These are phyloP conservation scores for Megathymus violae DNA, from an alignment of 1,140 invertebrate genomes.

Conservation along the genomic window DNA sequence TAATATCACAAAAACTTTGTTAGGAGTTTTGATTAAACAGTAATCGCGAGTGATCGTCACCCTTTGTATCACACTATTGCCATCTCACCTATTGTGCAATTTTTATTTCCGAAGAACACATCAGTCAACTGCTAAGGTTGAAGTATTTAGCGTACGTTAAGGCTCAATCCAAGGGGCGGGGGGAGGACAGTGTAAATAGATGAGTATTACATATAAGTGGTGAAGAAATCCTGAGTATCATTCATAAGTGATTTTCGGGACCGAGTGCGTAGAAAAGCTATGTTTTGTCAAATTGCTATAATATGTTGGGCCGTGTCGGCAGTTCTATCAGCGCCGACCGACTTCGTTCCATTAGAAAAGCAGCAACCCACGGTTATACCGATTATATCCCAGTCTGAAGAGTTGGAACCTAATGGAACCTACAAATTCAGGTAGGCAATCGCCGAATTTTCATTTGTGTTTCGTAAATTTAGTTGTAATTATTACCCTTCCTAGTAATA, in stretches of 20 bases:
- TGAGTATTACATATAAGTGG: constrained; percentile 82
- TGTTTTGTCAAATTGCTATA: constrained; percentile 60
- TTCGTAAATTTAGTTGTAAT: too few species aligned
- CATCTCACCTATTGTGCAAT: constrained; percentile 79
- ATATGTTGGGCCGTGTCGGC: constrained; percentile 46
- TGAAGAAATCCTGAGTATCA: constrained; percentile 74
- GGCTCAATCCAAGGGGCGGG: constrained; percentile 70
- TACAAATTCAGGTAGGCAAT: constrained; percentile 82
- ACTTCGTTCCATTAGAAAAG: constrained; percentile 57
- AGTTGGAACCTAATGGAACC: constrained; percentile 83
- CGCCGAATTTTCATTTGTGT: too few species aligned
- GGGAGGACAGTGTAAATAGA: constrained; percentile 83
- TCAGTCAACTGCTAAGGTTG: constrained; percentile 79
- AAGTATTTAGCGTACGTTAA: constrained; percentile 80
- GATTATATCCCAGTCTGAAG: constrained; percentile 80
- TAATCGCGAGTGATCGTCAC: constrained; percentile 65
- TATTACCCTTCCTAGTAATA: too few species aligned
- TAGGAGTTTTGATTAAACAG: constrained; percentile 41
- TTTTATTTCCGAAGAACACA: constrained; percentile 79
- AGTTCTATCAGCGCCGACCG: constrained; percentile 48
- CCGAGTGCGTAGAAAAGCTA: constrained; percentile 56
- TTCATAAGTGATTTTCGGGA: constrained; percentile 66
- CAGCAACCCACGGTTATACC: constrained; percentile 75
- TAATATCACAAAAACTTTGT: constrained; percentile 47
- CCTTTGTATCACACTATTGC: constrained; percentile 75